Conservation (phyloP, 1,140 invertebrate genomes). For the Zeugodacus cucurbitae region DNA sequence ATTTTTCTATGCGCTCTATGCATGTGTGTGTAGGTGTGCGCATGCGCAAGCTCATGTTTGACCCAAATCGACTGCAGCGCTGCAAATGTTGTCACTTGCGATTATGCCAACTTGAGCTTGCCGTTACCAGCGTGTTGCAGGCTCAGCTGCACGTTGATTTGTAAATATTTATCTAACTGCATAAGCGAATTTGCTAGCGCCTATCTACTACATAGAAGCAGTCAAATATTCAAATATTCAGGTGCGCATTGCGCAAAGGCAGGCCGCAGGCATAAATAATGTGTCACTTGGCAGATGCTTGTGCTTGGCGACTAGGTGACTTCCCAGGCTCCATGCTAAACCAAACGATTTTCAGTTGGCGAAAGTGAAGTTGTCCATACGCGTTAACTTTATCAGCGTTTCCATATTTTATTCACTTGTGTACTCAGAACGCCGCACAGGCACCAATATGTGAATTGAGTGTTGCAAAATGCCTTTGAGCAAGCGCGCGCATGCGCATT, state of each 20-base stretch:
- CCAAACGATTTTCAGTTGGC: not conserved
- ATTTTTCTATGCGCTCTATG: not conserved
- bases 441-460: not conserved
- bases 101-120: not conserved
- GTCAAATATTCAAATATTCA: constrained; percentile 4
- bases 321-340: not conserved
- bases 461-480: not conserved
- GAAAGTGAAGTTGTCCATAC: constrained; percentile 10
- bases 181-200: not conserved
- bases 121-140: not conserved
- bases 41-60: constrained; percentile 23
- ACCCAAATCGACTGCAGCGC: not conserved
- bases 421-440: not conserved
- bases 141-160: not conserved
- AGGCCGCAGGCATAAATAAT: not conserved
- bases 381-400: not conserved
- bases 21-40: not conserved
- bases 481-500: not conserved
- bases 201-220: not conserved
- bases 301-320: not conserved
- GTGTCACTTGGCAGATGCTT: not conserved
- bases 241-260: not conserved
- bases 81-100: constrained; percentile 27
- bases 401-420: not conserved
- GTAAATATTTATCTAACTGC: not conserved